Evolutionary conservation across 2,797 vertebrate genomes (phyloP).

Genomic region (Acropternis orthonyx): DNA sequence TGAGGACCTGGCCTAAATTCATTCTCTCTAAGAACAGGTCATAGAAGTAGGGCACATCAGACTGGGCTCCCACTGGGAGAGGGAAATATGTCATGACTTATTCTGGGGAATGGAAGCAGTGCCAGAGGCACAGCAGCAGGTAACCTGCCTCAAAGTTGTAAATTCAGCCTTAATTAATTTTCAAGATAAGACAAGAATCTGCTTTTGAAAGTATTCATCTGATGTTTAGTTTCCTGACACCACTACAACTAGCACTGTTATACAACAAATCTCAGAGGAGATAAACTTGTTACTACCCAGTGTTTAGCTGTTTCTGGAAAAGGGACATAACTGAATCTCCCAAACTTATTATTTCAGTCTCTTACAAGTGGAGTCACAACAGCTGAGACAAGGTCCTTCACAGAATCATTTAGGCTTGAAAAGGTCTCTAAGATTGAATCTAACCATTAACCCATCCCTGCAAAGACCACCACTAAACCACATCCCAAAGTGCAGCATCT

Average conservation of each 20-base stretch:
- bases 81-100: not conserved
- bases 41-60: not conserved
- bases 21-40: not conserved
- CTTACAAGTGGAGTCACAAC: not conserved
- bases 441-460: not conserved
- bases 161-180: not conserved
- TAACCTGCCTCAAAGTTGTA: not conserved
- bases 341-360: not conserved
- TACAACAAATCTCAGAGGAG: not conserved
- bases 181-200: not conserved
- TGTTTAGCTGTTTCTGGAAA: not conserved
- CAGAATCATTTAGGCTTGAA: not conserved
- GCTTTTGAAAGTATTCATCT: not conserved
- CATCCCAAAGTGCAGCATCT: not conserved
- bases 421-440: not conserved
- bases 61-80: not conserved
- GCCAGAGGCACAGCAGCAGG: not conserved
- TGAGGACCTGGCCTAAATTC: not conserved
- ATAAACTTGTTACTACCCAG: not conserved
- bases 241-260: not conserved
- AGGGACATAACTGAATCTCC: not conserved
- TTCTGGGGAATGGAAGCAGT: not conserved
- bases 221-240: not conserved
- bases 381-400: not conserved
- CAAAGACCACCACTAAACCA: not conserved